These are phyloP conservation scores for Hypanus sabinus DNA, from an alignment of 2,113 vertebrate genomes.

Conservation along the genomic window DNA sequence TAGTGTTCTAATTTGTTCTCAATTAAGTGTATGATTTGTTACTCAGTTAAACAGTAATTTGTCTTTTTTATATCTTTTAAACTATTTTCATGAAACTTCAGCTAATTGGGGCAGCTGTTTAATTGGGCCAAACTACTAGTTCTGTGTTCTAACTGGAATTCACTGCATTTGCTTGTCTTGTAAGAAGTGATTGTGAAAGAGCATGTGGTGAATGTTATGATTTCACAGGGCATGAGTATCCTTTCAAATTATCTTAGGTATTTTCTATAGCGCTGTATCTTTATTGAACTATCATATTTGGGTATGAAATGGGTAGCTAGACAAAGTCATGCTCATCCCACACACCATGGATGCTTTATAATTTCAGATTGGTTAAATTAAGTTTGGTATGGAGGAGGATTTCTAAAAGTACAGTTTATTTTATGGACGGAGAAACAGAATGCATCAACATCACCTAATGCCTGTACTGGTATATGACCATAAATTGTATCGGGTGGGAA, in stretches of 20 bases:
- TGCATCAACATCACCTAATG: neutral
- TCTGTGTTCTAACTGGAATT: no score
- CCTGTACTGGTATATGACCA: neutral
- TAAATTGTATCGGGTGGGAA: neutral
- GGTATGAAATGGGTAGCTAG: neutral
- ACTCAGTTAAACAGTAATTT: no score
- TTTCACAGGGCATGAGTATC: neutral
- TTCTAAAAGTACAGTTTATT: neutral
- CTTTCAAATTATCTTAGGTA: neutral
- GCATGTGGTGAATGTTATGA: neutral
- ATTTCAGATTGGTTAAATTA: neutral
- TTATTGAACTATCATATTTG: neutral
- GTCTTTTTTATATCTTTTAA: no score
- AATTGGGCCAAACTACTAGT: no score
- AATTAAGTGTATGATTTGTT: no score
- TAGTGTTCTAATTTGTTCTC: no score
- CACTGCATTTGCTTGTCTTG: no score
- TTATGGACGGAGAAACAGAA: neutral
- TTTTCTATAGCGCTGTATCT: neutral
- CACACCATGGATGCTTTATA: no score
- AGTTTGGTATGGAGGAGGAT: neutral
- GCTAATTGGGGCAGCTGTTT: no score
- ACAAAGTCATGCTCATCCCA: neutral
- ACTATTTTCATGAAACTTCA: no score
- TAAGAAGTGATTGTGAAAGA: neutral